These are phyloP conservation scores for Euzophera pinguis DNA, from an alignment of 2,888 invertebrate species.

Conservation along the genomic window DNA sequence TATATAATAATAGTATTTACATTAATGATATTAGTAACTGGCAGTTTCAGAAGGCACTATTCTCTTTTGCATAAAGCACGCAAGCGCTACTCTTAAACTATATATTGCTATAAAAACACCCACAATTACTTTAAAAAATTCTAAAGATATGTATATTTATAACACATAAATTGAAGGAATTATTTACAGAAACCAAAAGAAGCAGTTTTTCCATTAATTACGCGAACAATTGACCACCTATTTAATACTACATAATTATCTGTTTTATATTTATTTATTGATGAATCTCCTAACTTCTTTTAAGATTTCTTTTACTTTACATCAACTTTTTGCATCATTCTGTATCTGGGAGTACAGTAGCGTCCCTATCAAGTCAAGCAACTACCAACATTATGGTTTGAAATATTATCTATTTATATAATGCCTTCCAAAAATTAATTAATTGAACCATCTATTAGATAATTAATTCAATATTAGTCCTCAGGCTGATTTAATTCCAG, in stretches of 20 bases:
- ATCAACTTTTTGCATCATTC: too few relatives aligned
- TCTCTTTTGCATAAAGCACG: constrained; percentile 14
- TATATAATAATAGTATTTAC: constrained; percentile 52
- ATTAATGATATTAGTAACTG: constrained; percentile 65
- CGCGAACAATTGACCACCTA: too few relatives aligned
- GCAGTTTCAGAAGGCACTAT: constrained; percentile 71
- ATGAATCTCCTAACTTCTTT: too few relatives aligned
- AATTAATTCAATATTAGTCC: constrained; percentile 7
- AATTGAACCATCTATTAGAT: background rate
- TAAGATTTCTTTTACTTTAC: too few relatives aligned
- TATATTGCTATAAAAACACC: constrained; percentile 11
- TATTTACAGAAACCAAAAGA: too few relatives aligned
- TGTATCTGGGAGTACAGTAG: too few relatives aligned
- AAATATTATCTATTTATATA: too few relatives aligned
- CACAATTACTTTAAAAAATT: background rate
- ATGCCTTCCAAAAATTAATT: constrained; percentile 8
- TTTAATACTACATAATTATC: too few relatives aligned
- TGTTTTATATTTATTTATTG: too few relatives aligned
- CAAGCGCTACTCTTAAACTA: background rate
- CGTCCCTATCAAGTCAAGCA: too few relatives aligned
- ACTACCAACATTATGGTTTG: too few relatives aligned
- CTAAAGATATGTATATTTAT: constrained; percentile 7
- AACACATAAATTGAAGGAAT: background rate
- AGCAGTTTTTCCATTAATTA: too few relatives aligned
- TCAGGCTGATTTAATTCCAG: constrained; percentile 16